Evolutionary conservation across 2,113 vertebrate species (phyloP).

Genomic region (Alectura lathami): DNA sequence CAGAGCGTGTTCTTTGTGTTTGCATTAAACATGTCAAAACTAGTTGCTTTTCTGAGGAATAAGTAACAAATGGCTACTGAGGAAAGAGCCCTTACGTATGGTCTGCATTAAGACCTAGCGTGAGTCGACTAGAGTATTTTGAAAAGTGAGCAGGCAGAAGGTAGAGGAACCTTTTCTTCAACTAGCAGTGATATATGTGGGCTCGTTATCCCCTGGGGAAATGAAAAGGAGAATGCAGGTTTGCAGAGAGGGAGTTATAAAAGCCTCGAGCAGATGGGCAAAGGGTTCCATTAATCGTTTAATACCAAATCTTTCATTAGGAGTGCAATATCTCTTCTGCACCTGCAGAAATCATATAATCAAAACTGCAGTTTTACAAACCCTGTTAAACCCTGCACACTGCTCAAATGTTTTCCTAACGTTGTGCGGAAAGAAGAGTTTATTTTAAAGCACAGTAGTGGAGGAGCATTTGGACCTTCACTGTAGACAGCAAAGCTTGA

Average conservation of each 20-base stretch:
- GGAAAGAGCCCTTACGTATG: not conserved
- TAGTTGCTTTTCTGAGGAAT: not conserved
- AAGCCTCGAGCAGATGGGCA: not conserved
- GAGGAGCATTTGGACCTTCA: not conserved
- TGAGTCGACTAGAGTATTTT: not conserved
- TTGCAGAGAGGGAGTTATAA: not conserved
- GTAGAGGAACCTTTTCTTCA: not conserved
- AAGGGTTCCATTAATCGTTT: constrained; percentile 29
- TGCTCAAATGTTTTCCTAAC: constrained; percentile 24
- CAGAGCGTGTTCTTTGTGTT: not conserved
- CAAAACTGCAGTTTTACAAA: constrained; percentile 4
- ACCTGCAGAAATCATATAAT: constrained; percentile 36
- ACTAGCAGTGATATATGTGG: not conserved
- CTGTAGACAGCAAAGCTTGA: not conserved
- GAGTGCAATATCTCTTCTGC: not conserved
- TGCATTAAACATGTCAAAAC: not conserved
- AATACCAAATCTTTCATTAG: constrained; percentile 36
- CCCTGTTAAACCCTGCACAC: not conserved
- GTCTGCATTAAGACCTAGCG: not conserved
- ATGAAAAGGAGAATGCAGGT: not conserved
- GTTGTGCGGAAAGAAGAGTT: not conserved
- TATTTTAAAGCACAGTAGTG: not conserved
- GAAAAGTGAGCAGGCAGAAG: not conserved
- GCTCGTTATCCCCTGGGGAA: not conserved
- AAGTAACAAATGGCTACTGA: not conserved